Percentiles rank a stretch among this genome's conserved stretches.
These are phyloP conservation scores for Tachina lurida DNA, from an alignment of 2,888 invertebrate genomes.

Conservation along the genomic window DNA sequence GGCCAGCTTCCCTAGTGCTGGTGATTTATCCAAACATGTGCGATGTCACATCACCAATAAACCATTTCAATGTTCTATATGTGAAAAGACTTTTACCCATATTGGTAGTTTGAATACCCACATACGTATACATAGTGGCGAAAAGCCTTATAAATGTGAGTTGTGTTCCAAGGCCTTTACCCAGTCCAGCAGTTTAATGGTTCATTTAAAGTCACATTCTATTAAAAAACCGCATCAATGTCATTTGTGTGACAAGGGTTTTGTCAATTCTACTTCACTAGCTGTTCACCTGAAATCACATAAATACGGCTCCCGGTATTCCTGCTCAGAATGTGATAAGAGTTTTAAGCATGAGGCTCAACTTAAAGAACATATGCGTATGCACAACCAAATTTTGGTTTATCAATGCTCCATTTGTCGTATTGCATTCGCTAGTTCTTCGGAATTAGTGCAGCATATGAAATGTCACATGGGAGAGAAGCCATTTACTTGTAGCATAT, in stretches of 20 bases:
- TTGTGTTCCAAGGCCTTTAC: slow-evolving; percentile 82
- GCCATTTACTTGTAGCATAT: slow-evolving; percentile 82
- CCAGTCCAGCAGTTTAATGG: slow-evolving; percentile 83
- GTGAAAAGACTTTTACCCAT: slow-evolving; percentile 82
- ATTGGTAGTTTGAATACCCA: slow-evolving; percentile 83
- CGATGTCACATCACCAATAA: slow-evolving; percentile 83
- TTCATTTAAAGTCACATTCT: slow-evolving; percentile 81
- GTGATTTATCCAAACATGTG: slow-evolving; percentile 83
- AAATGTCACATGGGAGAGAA: slow-evolving; percentile 83
- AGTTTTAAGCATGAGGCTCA: slow-evolving; percentile 82
- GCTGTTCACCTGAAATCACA: slow-evolving; percentile 81
- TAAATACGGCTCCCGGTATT: slow-evolving; percentile 76
- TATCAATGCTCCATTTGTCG: slow-evolving; percentile 82
- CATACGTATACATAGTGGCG: slow-evolving; percentile 82
- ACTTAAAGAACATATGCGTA: slow-evolving; percentile 82
- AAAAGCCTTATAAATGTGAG: slow-evolving; percentile 82
- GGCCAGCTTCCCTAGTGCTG: slow-evolving; percentile 81
- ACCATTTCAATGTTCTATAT: slow-evolving; percentile 82
- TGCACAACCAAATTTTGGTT: slow-evolving; percentile 82
- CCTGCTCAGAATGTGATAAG: slow-evolving; percentile 82
- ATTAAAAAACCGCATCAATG: slow-evolving; percentile 82
- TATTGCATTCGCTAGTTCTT: slow-evolving; percentile 80
- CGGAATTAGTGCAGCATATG: slow-evolving; percentile 83
- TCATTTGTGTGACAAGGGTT: slow-evolving; percentile 82
- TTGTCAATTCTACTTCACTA: slow-evolving; percentile 81